Conservation (phyloP, 1,140 invertebrate genomes). For the Scaptomyza hsui region DNA sequence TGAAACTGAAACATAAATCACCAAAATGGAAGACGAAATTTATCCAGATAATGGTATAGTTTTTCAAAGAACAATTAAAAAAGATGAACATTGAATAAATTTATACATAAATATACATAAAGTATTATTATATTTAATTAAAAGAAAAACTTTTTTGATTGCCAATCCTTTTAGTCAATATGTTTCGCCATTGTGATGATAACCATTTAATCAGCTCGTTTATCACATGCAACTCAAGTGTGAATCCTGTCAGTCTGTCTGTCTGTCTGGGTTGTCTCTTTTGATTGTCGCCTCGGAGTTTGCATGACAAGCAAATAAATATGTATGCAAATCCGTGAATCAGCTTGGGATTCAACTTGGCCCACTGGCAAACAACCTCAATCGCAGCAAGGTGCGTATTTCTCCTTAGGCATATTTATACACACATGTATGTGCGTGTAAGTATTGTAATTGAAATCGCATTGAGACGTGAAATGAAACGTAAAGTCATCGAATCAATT, state of each 20-base stretch:
- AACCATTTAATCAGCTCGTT: conserved; percentile 21
- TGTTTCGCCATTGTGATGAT: not conserved
- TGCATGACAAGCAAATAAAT: conserved; percentile 37
- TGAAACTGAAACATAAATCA: conserved; percentile 9
- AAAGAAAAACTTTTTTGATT: not conserved
- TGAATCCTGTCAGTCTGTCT: not conserved
- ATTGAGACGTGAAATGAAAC: conserved; percentile 81
- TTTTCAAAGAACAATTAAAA: conserved; percentile 6
- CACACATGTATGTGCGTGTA: conserved; percentile 18
- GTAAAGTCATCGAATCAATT: conserved; percentile 82
- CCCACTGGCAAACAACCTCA: conserved; percentile 23
- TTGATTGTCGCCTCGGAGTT: conserved; percentile 13
- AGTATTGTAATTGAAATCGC: conserved; percentile 77
- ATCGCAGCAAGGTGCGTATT: conserved; percentile 36
- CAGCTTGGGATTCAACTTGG: conserved; percentile 34
- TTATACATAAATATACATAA: not conserved
- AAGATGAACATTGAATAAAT: not conserved
- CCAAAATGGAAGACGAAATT: not conserved
- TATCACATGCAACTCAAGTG: conserved; percentile 3
- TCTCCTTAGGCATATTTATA: conserved; percentile 11
- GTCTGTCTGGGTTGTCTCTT: not conserved
- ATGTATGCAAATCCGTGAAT: conserved; percentile 57
- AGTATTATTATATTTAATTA: not conserved
- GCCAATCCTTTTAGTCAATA: not conserved
- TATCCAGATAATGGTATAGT: not conserved